Conservation (phyloP, 2,113 vertebrate genomes). For the Pachyramphus minor region DNA sequence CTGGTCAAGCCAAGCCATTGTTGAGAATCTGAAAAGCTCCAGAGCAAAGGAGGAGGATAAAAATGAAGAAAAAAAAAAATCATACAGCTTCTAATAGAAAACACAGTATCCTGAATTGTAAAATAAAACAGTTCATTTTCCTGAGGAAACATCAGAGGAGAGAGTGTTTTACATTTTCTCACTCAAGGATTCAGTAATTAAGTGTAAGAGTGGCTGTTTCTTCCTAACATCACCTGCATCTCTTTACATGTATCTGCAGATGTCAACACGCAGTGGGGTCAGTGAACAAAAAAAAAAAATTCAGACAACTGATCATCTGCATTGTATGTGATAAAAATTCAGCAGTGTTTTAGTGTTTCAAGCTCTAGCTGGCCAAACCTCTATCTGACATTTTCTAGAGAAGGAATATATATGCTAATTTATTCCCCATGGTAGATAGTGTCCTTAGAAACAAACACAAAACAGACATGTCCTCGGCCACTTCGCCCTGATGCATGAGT, state of each 20-base stretch:
- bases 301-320: neutral
- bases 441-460: slow-evolving; percentile 26
- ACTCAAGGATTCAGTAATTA: neutral
- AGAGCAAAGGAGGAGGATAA: neutral
- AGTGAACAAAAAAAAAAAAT: neutral
- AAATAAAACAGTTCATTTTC: neutral
- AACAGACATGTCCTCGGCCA: neutral
- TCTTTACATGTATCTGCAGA: neutral
- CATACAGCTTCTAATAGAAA: slow-evolving; percentile 6
- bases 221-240: neutral
- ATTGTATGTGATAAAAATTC: neutral
- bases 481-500: neutral
- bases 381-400: slow-evolving; percentile 10
- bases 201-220: neutral
- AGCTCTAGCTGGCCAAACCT: neutral
- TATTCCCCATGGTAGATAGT: slow-evolving; percentile 2
- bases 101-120: neutral
- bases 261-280: neutral
- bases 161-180: neutral
- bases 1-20: slow-evolving; percentile 63
- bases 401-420: slow-evolving; percentile 32
- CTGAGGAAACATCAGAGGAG: neutral
- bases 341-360: neutral
- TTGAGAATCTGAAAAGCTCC: slow-evolving; percentile 40
- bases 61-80: neutral